These are phyloP conservation scores for Anoplopoma fimbria DNA, from an alignment of 2,113 vertebrate species.

Conservation along the genomic window DNA sequence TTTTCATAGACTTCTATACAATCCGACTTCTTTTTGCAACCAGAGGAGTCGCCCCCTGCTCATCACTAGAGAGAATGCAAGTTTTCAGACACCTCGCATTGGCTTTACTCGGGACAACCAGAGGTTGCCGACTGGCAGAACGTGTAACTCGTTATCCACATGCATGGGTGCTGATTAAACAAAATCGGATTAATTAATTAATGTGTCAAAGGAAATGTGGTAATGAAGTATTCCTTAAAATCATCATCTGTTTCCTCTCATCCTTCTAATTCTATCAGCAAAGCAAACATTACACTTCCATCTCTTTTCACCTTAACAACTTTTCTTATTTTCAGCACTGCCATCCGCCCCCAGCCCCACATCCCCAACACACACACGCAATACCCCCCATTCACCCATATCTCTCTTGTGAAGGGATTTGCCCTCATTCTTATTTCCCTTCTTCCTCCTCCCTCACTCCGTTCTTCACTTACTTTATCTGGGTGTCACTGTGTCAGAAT, in stretches of 20 bases:
- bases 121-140: too few relatives aligned
- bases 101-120: too few relatives aligned
- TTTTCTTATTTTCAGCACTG: slow-evolving; percentile 27
- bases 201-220: not conserved
- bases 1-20: too few relatives aligned
- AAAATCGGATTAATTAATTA: too few relatives aligned
- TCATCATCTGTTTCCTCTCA: slow-evolving; percentile 1
- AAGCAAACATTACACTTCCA: not conserved
- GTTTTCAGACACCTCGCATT: too few relatives aligned
- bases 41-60: too few relatives aligned
- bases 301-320: slow-evolving; percentile 8
- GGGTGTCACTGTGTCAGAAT: slow-evolving; percentile 70
- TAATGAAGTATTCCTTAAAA: not conserved
- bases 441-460: slow-evolving; percentile 37
- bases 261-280: slow-evolving; percentile 8
- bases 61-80: too few relatives aligned
- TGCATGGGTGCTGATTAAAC: not conserved
- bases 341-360: not conserved
- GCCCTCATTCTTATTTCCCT: slow-evolving; percentile 59
- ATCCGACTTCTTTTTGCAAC: too few relatives aligned
- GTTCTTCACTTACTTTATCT: slow-evolving; percentile 62
- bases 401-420: slow-evolving; percentile 40
- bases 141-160: not conserved
- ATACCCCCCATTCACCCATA: not conserved
- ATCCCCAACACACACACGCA: not conserved